Base-by-base conservation (phyloP, 2,797 vertebrate species). In the Sorex maritimensis region DNA sequence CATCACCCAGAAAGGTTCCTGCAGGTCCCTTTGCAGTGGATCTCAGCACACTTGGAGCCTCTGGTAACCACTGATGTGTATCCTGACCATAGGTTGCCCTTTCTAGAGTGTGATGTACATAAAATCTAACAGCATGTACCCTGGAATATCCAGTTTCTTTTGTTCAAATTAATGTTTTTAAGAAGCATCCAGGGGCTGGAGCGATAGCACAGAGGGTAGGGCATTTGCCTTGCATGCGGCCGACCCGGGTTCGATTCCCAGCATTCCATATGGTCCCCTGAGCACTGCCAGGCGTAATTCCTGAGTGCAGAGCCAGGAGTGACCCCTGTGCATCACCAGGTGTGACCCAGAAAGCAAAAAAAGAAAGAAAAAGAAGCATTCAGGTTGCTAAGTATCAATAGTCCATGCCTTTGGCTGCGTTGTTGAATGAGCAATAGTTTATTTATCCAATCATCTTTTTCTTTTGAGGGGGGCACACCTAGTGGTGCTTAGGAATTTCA, bases 71-170 rank as follows among this genome's bases (percentile, higher is more conserved):
- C 12, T 41, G 15, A 49, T 77, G 52, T 19, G 28, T 34, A 71
- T 80, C 46, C 81, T 13, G 44, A 83, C 49, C 28, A 58, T 26
- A 68, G 30, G 34, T 38, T 38, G 19, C 15, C 52, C 75, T 65
- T 71, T 84, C 75, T 73, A 52, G 38, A 88, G 49, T 19, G 46
- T 34, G 30, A 79, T 9, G 17, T 8, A 21, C 82, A 74, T 81
- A 15, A 85, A 84, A n/a, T 65, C 34, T 55, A 4, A n/a, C 0
- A n/a, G 58, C 6, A 8, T 12, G 26, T 13, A 24, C 19, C 55
- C 23, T 81, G 63, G 55, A 46, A 63, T 30, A 24, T 26, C 52
- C 72, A 69, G 28, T 63, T 75, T 85, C 80, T 86, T 92, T 82
- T 55, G 41, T 26, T 82, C 49, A 61, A 15, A 38, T 55, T 72